These are phyloP conservation scores for Bucorvus abyssinicus DNA, from an alignment of 2,797 vertebrate species.

Conservation along the genomic window DNA sequence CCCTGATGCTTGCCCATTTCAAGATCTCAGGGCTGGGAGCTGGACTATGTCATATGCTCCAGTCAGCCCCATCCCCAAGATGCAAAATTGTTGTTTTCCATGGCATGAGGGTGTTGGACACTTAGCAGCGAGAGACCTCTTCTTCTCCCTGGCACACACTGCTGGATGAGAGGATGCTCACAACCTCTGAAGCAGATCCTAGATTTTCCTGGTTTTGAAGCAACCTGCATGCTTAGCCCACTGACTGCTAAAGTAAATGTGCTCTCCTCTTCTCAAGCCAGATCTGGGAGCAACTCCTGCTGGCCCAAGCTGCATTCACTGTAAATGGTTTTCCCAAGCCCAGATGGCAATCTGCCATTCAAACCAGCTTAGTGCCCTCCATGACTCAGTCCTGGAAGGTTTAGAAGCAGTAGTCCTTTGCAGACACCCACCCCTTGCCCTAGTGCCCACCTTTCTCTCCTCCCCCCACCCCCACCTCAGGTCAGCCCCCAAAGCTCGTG, in stretches of 20 bases:
- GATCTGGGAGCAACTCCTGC: not conserved
- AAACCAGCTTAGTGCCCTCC: not conserved
- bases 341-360: not conserved
- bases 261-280: not conserved
- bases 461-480: accelerated
- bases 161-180: not conserved
- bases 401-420: not conserved
- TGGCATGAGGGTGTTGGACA: accelerated
- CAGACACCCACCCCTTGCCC: not conserved
- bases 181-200: not conserved
- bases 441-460: not conserved
- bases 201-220: not conserved
- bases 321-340: not conserved
- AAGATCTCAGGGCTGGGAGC: not conserved
- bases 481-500: not conserved
- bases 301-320: not conserved
- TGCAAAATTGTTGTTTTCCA: not conserved
- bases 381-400: not conserved
- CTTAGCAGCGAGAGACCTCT: not conserved
- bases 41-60: not conserved
- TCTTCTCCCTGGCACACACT: not conserved
- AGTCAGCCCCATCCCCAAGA: not conserved
- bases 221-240: not conserved
- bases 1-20: not conserved
- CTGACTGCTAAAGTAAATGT: not conserved